Evolutionary conservation across 2,888 invertebrate species (phyloP).

Genomic region (Exephanes ischioxanthus): DNA sequence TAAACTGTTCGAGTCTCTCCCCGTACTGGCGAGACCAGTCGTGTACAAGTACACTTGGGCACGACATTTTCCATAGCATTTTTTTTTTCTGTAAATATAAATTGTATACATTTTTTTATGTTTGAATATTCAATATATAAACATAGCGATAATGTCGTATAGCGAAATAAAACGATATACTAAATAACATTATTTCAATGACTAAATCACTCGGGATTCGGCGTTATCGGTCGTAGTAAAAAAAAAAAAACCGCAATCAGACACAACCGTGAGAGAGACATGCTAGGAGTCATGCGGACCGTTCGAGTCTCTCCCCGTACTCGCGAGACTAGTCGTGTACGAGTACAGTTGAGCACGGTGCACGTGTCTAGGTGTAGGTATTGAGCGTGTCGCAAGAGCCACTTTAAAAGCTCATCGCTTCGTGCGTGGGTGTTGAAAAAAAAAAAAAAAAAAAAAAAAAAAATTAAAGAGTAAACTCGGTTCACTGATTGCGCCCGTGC

Average conservation of each 20-base stretch:
- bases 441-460: background rate
- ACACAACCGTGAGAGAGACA: background rate
- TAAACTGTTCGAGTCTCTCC: background rate
- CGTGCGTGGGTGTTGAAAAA: conserved; percentile 29
- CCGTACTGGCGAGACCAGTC: background rate
- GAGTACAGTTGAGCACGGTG: background rate
- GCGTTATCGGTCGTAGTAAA: background rate
- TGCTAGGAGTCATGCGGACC: background rate
- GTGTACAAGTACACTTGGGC: background rate
- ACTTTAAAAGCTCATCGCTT: conserved; percentile 46
- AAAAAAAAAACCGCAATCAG: background rate
- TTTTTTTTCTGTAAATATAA: too few species aligned
- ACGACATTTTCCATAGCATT: too few species aligned
- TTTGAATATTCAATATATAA: too few species aligned
- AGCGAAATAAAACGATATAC: too few species aligned
- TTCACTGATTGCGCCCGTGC: conserved; percentile 63
- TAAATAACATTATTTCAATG: too few species aligned
- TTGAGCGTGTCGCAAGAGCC: conserved; percentile 44
- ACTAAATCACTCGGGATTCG: background rate
- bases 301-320: background rate
- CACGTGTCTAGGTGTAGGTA: background rate
- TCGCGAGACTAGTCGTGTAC: background rate
- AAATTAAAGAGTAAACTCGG: conserved; percentile 43
- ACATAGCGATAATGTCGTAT: too few species aligned
- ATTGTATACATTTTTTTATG: too few species aligned